A percentile compares a stretch with the other conserved stretches of the same genome.
phyloP scores from a whole-genome alignment of 2,888 invertebrate species.

The Brachypterus glaber region DNA sequence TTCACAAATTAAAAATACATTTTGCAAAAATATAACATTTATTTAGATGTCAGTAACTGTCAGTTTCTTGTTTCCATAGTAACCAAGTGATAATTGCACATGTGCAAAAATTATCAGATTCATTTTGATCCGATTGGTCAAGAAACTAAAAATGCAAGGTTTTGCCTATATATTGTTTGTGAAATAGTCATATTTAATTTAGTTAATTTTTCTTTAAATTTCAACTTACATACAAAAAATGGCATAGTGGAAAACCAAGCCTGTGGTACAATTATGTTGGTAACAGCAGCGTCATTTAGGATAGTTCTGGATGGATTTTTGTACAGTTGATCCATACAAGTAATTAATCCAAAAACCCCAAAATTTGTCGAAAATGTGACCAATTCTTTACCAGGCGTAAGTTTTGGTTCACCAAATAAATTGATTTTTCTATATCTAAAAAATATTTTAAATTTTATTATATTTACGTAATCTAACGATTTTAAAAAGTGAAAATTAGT shows the following conservation, averaged over 20 bases:
- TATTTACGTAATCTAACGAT: no score
- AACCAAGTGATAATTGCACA: no score
- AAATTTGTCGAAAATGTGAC: conserved; percentile 15
- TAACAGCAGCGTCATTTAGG: conserved; percentile 16
- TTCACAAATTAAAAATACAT: no score
- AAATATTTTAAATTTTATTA: background rate
- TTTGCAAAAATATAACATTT: no score
- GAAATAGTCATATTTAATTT: no score
- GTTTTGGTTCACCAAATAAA: background rate
- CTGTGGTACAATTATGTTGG: conserved; percentile 23
- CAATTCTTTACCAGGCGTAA: background rate
- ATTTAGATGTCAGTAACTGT: no score
- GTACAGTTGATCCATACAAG: conserved; percentile 22
- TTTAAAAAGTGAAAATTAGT: background rate
- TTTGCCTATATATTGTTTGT: no score
- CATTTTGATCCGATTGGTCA: no score
- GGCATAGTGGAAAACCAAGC: conserved; percentile 24
- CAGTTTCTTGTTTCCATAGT: no score
- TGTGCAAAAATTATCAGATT: no score
- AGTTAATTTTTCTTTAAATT: background rate
- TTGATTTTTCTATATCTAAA: conserved; percentile 1
- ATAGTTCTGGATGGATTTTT: conserved; percentile 23
- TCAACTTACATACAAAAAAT: conserved; percentile 24
- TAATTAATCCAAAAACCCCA: conserved; percentile 25
- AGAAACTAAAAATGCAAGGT: no score